Evolutionary conservation across 2,888 invertebrate genomes (phyloP).

Genomic region (Ophioninae sp.): DNA sequence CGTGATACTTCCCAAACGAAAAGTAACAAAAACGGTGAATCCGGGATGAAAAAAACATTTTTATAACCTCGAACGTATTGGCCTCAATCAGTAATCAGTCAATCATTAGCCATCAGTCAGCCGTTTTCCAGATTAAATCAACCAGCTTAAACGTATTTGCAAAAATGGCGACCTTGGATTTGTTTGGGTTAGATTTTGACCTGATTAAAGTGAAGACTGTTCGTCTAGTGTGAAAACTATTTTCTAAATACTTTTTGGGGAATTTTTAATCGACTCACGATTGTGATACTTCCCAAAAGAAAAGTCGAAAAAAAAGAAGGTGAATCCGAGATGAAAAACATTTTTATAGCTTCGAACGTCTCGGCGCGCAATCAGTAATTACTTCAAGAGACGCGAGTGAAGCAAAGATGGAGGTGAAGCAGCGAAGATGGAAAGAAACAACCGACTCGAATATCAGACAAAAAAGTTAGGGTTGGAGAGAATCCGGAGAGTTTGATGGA

Average conservation of each 20-base stretch:
- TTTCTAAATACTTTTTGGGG: too few species aligned
- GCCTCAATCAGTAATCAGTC: conserved; percentile 55
- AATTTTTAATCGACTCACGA: neutral
- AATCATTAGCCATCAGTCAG: too few species aligned
- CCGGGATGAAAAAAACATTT: neutral
- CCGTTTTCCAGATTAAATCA: too few species aligned
- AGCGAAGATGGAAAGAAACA: conserved; percentile 26
- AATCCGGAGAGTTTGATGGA: conserved; percentile 48
- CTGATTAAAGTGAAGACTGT: too few species aligned
- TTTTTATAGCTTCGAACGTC: conserved; percentile 46
- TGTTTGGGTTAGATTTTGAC: too few species aligned
- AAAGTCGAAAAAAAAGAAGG: conserved; percentile 31
- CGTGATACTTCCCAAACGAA: conserved; percentile 8
- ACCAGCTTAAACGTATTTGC: too few species aligned
- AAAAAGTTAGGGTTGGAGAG: conserved; percentile 29
- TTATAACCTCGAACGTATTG: conserved; percentile 46
- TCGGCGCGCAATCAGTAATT: conserved; percentile 52
- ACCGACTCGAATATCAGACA: conserved; percentile 48
- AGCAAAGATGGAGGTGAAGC: conserved; percentile 32
- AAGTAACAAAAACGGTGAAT: conserved; percentile 30
- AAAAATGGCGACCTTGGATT: too few species aligned
- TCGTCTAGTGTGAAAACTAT: too few species aligned
- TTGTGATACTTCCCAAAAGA: conserved; percentile 4
- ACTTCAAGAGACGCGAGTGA: conserved; percentile 51
- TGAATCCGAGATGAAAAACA: conserved; percentile 1